These are phyloP conservation scores for Calonectris borealis DNA, from an alignment of 2,113 vertebrate genomes.

Conservation along the genomic window DNA sequence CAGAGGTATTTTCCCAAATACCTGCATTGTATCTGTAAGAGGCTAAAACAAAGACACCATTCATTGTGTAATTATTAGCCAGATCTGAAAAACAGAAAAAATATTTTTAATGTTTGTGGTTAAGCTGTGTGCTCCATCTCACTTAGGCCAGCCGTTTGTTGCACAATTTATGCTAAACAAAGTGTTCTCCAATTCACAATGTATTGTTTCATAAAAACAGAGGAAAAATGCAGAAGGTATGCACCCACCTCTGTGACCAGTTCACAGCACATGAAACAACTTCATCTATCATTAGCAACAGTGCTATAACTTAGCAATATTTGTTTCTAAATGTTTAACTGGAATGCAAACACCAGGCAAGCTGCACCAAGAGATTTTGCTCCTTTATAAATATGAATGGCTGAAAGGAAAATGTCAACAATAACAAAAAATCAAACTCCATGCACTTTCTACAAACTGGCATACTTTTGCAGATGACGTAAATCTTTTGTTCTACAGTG, in stretches of 20 bases:
- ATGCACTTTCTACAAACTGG: background rate
- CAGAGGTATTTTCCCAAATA: background rate
- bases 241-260: background rate
- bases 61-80: background rate
- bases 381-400: constrained; percentile 9
- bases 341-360: background rate
- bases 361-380: background rate
- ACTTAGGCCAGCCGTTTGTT: background rate
- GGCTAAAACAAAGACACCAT: background rate
- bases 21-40: background rate
- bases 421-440: background rate
- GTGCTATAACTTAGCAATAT: background rate
- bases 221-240: background rate
- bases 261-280: background rate
- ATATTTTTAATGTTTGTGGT: background rate
- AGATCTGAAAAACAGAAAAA: background rate
- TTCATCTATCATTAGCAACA: background rate
- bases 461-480: background rate
- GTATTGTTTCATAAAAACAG: background rate
- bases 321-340: background rate
- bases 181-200: background rate
- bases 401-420: background rate
- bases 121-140: background rate
- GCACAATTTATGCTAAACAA: background rate
- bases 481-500: constrained; percentile 17